A percentile compares a stretch with the other conserved stretches of the same genome.
Evolutionary conservation across 2,797 vertebrate genomes (phyloP).

Genomic region (Mus minutoides): DNA sequence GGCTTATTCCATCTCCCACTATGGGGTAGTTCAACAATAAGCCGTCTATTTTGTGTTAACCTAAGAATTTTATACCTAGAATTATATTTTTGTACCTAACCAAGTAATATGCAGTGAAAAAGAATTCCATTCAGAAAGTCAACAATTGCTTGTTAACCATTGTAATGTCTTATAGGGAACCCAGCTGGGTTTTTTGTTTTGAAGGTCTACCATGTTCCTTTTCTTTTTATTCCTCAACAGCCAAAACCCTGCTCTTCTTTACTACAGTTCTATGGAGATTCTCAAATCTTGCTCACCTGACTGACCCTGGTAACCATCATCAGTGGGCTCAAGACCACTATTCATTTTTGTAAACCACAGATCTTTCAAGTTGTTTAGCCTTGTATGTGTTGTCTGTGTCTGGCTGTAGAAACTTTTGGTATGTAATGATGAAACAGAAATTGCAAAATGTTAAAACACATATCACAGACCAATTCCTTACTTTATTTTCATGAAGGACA

Average conservation of each 20-base stretch:
- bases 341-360: not conserved
- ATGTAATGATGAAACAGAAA: slow-evolving; percentile 25
- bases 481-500: not conserved
- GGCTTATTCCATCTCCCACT: not conserved
- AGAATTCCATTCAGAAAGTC: not conserved
- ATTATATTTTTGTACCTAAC: not conserved
- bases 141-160: not conserved
- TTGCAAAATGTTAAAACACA: not conserved
- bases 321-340: not conserved
- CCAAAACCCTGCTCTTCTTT: not conserved
- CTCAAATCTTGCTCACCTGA: not conserved
- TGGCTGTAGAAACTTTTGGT: not conserved
- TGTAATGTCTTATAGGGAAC: not conserved
- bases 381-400: not conserved
- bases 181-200: not conserved
- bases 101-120: slow-evolving; percentile 17
- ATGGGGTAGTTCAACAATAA: not conserved
- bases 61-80: not conserved
- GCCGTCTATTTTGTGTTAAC: not conserved
- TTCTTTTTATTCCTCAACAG: not conserved
- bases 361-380: not conserved
- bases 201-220: not conserved
- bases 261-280: not conserved
- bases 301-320: not conserved
- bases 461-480: not conserved